A percentile compares a stretch with the other conserved stretches of the same genome.
These are phyloP conservation scores for Pogonocherus hispidulus DNA, from an alignment of 2,888 invertebrate species.

Conservation along the genomic window DNA sequence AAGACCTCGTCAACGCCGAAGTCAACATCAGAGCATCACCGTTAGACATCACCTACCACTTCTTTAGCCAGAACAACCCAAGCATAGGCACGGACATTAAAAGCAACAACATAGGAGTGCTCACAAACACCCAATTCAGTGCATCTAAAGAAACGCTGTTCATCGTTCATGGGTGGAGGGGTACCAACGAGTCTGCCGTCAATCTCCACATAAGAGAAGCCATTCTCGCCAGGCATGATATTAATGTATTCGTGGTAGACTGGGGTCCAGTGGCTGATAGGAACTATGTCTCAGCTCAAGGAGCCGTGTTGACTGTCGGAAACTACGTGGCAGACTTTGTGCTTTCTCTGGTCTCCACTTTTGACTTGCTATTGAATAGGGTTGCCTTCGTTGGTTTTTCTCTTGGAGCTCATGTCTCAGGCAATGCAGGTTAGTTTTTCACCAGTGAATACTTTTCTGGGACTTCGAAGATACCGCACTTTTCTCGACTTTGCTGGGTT, in stretches of 20 bases:
- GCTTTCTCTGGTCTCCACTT: conserved; percentile 20
- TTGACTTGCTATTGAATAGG: conserved; percentile 23
- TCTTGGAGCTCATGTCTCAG: conserved; percentile 61
- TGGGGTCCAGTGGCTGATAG: conserved; percentile 53
- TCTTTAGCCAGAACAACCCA: conserved; percentile 52
- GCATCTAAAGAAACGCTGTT: conserved; percentile 51
- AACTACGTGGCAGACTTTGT: conserved; percentile 51
- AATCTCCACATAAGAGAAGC: conserved; percentile 53
- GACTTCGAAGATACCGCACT: too few species aligned
- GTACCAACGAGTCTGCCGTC: conserved; percentile 51
- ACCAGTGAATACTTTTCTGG: too few species aligned
- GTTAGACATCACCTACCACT: conserved; percentile 52
- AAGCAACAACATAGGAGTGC: background rate
- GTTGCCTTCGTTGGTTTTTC: conserved; percentile 44
- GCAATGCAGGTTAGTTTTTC: conserved; percentile 51
- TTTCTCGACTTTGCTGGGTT: too few species aligned
- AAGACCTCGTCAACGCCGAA: conserved; percentile 13
- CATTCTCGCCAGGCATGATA: conserved; percentile 49
- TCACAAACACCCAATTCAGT: conserved; percentile 5
- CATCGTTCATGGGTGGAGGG: conserved; percentile 61
- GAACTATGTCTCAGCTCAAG: conserved; percentile 44
- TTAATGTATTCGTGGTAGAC: conserved; percentile 62
- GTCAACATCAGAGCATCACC: conserved; percentile 30
- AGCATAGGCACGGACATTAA: background rate
- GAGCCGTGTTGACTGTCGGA: conserved; percentile 53